Base-by-base conservation (phyloP, 2,113 vertebrate genomes). In the Pachypanchax playfairii region DNA sequence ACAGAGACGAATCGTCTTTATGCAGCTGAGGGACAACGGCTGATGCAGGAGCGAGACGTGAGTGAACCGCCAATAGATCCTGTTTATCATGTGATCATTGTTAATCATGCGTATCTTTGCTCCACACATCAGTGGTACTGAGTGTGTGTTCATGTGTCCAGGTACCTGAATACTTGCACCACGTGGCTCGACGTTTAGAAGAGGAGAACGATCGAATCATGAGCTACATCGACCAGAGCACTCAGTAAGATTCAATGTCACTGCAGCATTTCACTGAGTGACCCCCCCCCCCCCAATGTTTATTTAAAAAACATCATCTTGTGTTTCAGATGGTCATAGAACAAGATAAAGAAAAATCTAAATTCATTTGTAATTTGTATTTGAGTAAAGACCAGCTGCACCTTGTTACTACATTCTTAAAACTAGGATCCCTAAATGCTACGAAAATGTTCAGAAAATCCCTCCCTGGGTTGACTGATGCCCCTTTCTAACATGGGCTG, bases 41-140 rank as follows among this genome's bases (percentile, higher is more conserved):
- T 98, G 65, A 98, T 98, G 97, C 97, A 98, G 83, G 96, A 99
- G 84, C 92, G 96, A 94, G 97, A 99, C 90, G 97, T 98, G 92
- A 92, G 89, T 65, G 51, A 42, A 15, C 21, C 25, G 18, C 7
- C 36, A 33, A 46, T n/a, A 20, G 5, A 13, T n/a, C 20, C 6
- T 41, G 3, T 54, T 21, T 38, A 3, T 49, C 31, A 39, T 35
- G 33, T 47, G 18, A 6, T 59, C 36, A 24, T 9, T 38, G 3
- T 15, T 10, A 2, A 42, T 54, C 20, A 42, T 8, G 7, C 25
- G 6, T 33, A 2, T 39, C 18, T 33, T 8, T 25, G 5, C 22
- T 7, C 5, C 4, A 18, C 14, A 22, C 4, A 39, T 9, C 15
- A 24, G 17, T 12, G 5, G 10, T 18, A 38, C 18, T 75, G 36